phyloP scores from a whole-genome alignment of 2,113 vertebrate genomes.

The Grammomys dolichurus region DNA sequence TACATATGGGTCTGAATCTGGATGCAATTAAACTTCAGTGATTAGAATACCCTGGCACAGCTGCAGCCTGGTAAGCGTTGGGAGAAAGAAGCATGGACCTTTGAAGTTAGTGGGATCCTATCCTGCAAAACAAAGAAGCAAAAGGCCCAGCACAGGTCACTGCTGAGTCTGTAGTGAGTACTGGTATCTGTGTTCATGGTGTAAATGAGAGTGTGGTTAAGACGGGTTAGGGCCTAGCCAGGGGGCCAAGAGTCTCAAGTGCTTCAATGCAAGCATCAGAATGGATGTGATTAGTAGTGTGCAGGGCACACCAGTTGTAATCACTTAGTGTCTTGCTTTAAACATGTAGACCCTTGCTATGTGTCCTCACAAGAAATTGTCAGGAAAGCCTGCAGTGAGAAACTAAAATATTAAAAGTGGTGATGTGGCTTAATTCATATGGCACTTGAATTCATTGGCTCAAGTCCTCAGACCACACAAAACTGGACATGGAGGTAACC shows the following conservation, averaged over 20 bases:
- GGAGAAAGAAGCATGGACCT: neutral
- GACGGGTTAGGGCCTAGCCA: too few relatives aligned
- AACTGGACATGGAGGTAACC: neutral
- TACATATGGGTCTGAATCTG: neutral
- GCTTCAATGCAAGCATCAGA: slow-evolving; percentile 7
- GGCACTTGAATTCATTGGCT: neutral
- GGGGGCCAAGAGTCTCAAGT: neutral
- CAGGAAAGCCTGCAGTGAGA: neutral
- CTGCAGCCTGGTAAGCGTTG: fast-evolving
- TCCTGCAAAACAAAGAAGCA: neutral
- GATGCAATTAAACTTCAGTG: neutral
- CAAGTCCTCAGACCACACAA: too few relatives aligned
- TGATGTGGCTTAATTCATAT: neutral
- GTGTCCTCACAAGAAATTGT: neutral
- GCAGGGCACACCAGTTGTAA: neutral
- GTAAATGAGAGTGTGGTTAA: neutral
- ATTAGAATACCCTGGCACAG: neutral
- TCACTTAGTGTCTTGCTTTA: neutral
- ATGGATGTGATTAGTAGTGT: neutral
- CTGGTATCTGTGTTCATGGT: neutral
- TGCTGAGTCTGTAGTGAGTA: neutral
- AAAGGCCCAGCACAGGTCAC: neutral
- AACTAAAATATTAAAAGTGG: neutral
- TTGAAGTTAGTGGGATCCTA: neutral
- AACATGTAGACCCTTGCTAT: neutral